phyloP scores from a whole-genome alignment of 1,140 invertebrate genomes.

The Galleria mellonella region DNA sequence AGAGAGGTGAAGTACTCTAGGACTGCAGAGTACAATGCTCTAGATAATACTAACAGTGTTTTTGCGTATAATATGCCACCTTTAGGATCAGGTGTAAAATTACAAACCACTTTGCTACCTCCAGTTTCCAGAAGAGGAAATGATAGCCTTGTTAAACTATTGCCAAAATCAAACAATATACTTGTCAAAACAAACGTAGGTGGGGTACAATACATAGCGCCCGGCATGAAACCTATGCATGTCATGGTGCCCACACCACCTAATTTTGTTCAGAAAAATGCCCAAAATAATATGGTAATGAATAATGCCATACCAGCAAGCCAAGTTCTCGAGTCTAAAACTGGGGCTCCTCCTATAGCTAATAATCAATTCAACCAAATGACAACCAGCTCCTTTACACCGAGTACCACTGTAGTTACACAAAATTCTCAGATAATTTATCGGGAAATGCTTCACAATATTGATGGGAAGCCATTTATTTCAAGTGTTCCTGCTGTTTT shows the following conservation, averaged over 20 bases:
- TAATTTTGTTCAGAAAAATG: constrained; percentile 58
- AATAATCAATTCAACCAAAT: constrained; percentile 43
- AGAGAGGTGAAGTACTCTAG: constrained; percentile 64
- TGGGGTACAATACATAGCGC: constrained; percentile 53
- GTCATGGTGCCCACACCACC: constrained; percentile 54
- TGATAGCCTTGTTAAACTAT: constrained; percentile 45
- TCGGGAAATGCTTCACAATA: constrained; percentile 61
- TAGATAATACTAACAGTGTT: constrained; percentile 35
- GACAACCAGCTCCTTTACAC: constrained; percentile 36
- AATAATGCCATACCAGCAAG: constrained; percentile 29
- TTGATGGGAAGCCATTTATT: constrained; percentile 61
- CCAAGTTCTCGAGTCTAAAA: constrained; percentile 39
- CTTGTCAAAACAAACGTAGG: constrained; percentile 51
- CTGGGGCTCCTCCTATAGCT: constrained; percentile 22
- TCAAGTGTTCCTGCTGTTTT: constrained; percentile 47
- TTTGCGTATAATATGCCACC: constrained; percentile 46
- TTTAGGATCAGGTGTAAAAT: constrained; percentile 26
- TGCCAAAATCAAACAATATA: constrained; percentile 58
- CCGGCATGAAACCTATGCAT: constrained; percentile 53
- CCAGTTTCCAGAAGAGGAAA: constrained; percentile 21
- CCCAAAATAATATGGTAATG: constrained; percentile 58
- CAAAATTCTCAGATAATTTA: constrained; percentile 68
- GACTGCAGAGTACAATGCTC: constrained; percentile 50
- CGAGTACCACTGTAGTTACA: constrained; percentile 55
- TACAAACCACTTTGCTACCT: constrained; percentile 29